Percentiles rank a stretch among this genome's conserved stretches.
These are phyloP conservation scores for Penelope pileata DNA, from an alignment of 2,113 vertebrate genomes.

Conservation along the genomic window DNA sequence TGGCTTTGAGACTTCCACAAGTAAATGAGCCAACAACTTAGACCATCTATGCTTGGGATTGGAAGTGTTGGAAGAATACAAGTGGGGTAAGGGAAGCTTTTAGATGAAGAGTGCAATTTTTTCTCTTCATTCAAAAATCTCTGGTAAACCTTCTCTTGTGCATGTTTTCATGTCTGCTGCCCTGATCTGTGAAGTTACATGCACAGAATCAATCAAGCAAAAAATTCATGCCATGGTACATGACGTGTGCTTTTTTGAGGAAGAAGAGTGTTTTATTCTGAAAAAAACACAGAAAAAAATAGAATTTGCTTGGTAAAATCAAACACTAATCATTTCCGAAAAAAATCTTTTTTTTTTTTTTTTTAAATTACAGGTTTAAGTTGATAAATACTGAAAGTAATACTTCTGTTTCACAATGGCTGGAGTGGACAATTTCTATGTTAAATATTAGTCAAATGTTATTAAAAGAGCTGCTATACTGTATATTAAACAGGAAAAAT, in stretches of 20 bases:
- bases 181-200: rapidly evolving
- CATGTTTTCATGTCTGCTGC: background rate
- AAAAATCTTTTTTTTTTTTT: background rate
- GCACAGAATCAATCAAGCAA: background rate
- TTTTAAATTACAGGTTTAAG: background rate
- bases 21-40: background rate
- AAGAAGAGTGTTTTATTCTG: background rate
- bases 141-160: background rate
- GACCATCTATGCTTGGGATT: rapidly evolving
- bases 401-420: background rate
- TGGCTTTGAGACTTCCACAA: background rate
- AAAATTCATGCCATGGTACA: rapidly evolving
- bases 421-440: background rate
- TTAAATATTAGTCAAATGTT: background rate
- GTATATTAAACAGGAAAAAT: slow-evolving; percentile 23
- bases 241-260: background rate
- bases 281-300: background rate
- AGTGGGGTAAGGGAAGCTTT: rapidly evolving
- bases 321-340: background rate
- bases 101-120: background rate
- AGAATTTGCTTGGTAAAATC: background rate
- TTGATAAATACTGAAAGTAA: background rate
- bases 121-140: background rate
- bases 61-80: background rate
- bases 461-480: background rate